phyloP scores from a whole-genome alignment of 2,888 invertebrate genomes.

The Luperina nickerlii region DNA sequence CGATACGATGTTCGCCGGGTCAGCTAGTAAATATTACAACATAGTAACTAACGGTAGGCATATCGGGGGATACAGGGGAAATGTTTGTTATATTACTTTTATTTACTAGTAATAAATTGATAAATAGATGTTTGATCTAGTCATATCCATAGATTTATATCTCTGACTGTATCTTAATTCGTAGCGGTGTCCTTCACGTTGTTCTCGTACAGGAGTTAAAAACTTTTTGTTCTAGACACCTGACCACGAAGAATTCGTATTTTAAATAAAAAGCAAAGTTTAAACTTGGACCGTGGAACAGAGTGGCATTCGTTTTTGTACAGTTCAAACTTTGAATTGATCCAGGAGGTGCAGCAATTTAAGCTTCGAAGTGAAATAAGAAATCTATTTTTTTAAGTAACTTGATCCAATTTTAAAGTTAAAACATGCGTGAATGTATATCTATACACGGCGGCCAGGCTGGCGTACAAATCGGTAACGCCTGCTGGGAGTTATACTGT shows the following conservation, averaged over 20 bases:
- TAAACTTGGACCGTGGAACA: constrained; percentile 58
- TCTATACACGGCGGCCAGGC: constrained; percentile 88
- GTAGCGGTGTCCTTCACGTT: background rate
- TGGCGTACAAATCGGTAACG: constrained; percentile 96
- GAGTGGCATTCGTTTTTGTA: constrained; percentile 60
- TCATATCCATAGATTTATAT: background rate
- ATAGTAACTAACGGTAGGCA: no score
- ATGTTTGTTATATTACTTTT: no score
- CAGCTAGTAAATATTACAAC: no score
- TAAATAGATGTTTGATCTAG: no score
- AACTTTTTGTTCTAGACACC: constrained; percentile 26
- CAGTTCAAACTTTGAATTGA: constrained; percentile 69
- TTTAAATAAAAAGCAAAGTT: constrained; percentile 52
- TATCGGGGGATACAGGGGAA: no score
- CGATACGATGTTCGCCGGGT: no score
- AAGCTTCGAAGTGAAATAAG: constrained; percentile 60
- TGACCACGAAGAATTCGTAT: constrained; percentile 20
- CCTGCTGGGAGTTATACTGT: constrained; percentile 96
- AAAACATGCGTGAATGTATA: constrained; percentile 87
- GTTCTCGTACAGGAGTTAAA: background rate
- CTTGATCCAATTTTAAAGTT: constrained; percentile 67
- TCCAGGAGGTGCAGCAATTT: constrained; percentile 67
- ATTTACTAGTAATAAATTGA: no score
- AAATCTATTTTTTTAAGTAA: constrained; percentile 78
- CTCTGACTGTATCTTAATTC: background rate